Evolutionary conservation across 92 coral and sea anemone genomes (phyloP).

Genomic region (Desmophyllum pertusum): DNA sequence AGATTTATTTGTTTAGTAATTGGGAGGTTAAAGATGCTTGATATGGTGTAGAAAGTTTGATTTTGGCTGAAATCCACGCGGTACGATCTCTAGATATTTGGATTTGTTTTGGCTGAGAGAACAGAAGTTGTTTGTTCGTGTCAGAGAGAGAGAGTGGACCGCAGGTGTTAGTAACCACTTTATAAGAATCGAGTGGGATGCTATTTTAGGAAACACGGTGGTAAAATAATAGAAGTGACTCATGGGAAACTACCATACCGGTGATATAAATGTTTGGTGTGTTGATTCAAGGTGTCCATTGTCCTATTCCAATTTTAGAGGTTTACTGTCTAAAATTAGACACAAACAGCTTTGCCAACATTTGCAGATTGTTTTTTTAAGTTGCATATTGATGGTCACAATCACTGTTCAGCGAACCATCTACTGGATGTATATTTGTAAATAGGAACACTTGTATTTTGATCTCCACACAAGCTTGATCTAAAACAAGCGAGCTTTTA

Average conservation of each 20-base stretch:
- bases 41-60: not conserved
- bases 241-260: not conserved
- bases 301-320: constrained; percentile 17
- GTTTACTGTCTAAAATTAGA: not conserved
- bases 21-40: not conserved
- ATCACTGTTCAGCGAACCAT: not conserved
- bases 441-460: not conserved
- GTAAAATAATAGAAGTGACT: not conserved
- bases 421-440: too few species aligned
- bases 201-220: constrained; percentile 21
- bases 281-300: not conserved
- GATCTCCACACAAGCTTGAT: too few species aligned
- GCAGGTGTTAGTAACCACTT: not conserved
- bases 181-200: constrained; percentile 4
- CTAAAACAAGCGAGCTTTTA: too few species aligned
- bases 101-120: not conserved
- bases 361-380: not conserved
- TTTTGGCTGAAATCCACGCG: not conserved
- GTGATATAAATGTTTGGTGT: too few species aligned
- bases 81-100: not conserved
- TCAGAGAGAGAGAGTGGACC: not conserved
- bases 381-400: not conserved
- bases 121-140: not conserved
- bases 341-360: not conserved
- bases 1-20: constrained; percentile 10